Percentiles rank a stretch among this genome's conserved stretches.
phyloP scores from a whole-genome alignment of 1,140 invertebrate genomes.

The Drosophila hydei region DNA sequence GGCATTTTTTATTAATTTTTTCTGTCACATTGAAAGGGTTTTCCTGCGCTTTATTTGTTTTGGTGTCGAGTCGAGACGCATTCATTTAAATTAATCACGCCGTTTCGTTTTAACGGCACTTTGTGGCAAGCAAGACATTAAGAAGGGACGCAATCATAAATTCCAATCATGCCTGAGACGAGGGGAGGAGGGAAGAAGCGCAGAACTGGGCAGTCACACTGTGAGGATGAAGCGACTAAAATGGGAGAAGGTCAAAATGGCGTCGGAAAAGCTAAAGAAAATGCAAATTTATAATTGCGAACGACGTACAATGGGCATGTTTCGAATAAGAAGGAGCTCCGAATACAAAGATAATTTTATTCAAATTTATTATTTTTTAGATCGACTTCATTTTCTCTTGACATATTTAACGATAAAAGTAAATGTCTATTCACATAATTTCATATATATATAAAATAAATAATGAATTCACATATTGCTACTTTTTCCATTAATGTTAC shows the following conservation, averaged over 20 bases:
- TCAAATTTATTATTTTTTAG: not conserved
- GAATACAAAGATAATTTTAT: not conserved
- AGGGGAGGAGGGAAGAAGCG: not conserved
- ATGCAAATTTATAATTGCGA: constrained; percentile 42
- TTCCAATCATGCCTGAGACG: constrained; percentile 17
- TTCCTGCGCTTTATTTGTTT: not conserved
- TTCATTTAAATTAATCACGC: constrained; percentile 62
- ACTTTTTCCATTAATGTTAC: too few relatives aligned
- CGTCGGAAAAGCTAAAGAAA: constrained; percentile 33
- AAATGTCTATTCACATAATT: too few relatives aligned
- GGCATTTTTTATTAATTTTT: not conserved
- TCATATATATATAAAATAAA: too few relatives aligned
- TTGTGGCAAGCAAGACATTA: constrained; percentile 24
- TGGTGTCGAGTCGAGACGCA: constrained; percentile 23
- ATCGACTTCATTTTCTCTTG: not conserved
- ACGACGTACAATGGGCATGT: not conserved
- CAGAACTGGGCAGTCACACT: not conserved
- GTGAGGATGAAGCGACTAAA: not conserved
- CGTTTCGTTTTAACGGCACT: constrained; percentile 31
- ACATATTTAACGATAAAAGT: too few relatives aligned
- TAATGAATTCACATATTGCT: too few relatives aligned
- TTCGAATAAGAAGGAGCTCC: too few relatives aligned
- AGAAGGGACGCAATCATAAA: constrained; percentile 40
- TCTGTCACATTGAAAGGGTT: constrained; percentile 17
- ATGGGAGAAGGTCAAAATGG: not conserved